phyloP scores from a whole-genome alignment of 1,140 invertebrate species.

The Danaus plexippus region DNA sequence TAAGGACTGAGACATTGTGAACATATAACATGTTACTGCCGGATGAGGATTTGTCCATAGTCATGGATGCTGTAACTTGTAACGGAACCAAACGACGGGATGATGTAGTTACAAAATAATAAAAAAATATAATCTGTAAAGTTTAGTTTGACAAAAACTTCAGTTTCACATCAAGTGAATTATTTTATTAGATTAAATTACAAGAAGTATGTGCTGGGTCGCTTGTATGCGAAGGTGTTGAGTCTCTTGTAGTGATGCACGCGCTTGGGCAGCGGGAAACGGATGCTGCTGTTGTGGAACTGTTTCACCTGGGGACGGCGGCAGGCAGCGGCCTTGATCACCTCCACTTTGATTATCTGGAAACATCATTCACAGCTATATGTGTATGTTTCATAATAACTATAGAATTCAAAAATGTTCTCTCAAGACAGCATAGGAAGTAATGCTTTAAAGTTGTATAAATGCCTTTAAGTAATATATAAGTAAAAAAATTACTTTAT shows the following conservation, averaged over 20 bases:
- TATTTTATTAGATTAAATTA: slow-evolving; percentile 71
- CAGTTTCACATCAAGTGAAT: slow-evolving; percentile 22
- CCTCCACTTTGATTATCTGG: slow-evolving; percentile 97
- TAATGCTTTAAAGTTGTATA: too few relatives aligned
- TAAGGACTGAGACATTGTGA: too few relatives aligned
- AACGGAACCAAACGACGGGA: too few relatives aligned
- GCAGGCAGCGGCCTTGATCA: slow-evolving; percentile 89
- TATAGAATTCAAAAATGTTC: not conserved
- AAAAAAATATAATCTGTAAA: too few relatives aligned
- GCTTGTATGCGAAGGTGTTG: slow-evolving; percentile 87
- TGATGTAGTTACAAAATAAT: too few relatives aligned
- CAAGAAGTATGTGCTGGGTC: slow-evolving; percentile 95
- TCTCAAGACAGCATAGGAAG: too few relatives aligned
- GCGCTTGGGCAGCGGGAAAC: slow-evolving; percentile 96
- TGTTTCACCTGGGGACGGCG: slow-evolving; percentile 96
- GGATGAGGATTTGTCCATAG: too few relatives aligned
- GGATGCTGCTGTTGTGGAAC: slow-evolving; percentile 97
- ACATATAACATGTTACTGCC: too few relatives aligned
- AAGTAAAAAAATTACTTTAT: too few relatives aligned
- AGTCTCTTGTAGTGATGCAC: slow-evolving; percentile 87
- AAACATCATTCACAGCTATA: not conserved
- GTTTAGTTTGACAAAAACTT: not conserved
- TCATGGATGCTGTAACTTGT: too few relatives aligned
- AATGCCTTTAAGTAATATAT: too few relatives aligned
- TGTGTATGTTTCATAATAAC: not conserved